A percentile compares a stretch with the other conserved stretches of the same genome.
These are phyloP conservation scores for Petroica traversi DNA, from an alignment of 2,113 vertebrate species.

Conservation along the genomic window DNA sequence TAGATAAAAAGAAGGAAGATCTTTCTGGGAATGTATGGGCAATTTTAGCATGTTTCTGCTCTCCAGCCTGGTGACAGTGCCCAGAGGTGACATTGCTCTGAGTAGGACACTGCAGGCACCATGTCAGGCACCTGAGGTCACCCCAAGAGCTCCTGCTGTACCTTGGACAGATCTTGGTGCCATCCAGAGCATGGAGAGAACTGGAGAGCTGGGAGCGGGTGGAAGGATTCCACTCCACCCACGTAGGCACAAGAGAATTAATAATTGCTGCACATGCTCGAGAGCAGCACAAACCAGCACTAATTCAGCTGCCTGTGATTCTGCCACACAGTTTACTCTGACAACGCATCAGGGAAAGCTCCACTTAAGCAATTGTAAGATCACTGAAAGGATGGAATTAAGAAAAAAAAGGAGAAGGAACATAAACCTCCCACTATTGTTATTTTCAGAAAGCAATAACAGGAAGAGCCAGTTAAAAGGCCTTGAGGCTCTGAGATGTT, in stretches of 20 bases:
- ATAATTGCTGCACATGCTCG: not conserved
- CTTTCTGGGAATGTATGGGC: not conserved
- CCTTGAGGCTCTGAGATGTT: not conserved
- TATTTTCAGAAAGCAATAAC: conserved; percentile 47
- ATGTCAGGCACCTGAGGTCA: not conserved
- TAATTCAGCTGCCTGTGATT: not conserved
- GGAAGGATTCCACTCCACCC: not conserved
- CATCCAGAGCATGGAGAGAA: not conserved
- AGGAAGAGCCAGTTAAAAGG: conserved; percentile 11
- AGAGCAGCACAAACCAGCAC: not conserved
- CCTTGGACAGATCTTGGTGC: not conserved
- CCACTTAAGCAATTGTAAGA: conserved; percentile 59
- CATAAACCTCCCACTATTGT: conserved; percentile 57
- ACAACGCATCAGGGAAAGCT: not conserved
- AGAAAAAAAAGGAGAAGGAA: conserved; percentile 49
- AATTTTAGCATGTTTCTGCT: not conserved
- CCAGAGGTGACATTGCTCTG: not conserved
- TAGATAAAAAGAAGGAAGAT: not conserved
- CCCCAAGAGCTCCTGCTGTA: fast-evolving
- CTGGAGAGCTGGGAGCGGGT: not conserved
- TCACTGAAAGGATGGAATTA: conserved; percentile 57
- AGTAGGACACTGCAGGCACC: not conserved
- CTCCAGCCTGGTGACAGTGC: not conserved
- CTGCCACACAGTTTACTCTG: not conserved
- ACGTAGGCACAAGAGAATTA: not conserved